Evolutionary conservation across 2,797 vertebrate genomes (phyloP).

Genomic region (Bothrops alternatus): DNA sequence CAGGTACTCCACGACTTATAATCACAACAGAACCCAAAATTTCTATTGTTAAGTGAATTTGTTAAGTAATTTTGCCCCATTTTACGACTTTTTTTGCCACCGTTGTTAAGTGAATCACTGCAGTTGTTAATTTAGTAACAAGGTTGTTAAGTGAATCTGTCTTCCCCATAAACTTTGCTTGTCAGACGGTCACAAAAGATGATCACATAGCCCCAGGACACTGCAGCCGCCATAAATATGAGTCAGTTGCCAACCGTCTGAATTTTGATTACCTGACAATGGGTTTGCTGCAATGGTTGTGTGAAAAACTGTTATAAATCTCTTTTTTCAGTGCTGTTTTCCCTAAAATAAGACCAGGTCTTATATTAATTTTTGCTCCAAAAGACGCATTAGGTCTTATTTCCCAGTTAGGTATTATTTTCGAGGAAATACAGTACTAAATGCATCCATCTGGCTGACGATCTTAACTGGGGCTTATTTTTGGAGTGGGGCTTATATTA

Average conservation of each 20-base stretch:
- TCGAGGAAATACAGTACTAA: too few relatives aligned
- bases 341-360: too few relatives aligned
- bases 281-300: neutral
- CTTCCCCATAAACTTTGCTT: neutral
- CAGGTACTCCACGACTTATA: neutral
- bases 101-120: neutral
- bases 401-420: too few relatives aligned
- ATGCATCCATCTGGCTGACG: too few relatives aligned
- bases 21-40: neutral
- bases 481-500: too few relatives aligned
- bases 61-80: neutral
- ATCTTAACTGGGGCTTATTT: too few relatives aligned
- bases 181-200: neutral
- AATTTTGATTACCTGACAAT: neutral
- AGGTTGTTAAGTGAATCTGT: neutral
- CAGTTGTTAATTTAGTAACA: neutral
- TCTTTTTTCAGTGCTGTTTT: neutral
- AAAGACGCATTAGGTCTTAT: too few relatives aligned
- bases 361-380: too few relatives aligned
- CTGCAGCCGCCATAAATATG: neutral
- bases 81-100: neutral
- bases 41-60: neutral
- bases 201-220: neutral
- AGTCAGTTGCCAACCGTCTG: neutral
- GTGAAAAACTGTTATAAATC: neutral